Conservation (phyloP, 1,140 invertebrate genomes). For the Vollenhovia emeryi region DNA sequence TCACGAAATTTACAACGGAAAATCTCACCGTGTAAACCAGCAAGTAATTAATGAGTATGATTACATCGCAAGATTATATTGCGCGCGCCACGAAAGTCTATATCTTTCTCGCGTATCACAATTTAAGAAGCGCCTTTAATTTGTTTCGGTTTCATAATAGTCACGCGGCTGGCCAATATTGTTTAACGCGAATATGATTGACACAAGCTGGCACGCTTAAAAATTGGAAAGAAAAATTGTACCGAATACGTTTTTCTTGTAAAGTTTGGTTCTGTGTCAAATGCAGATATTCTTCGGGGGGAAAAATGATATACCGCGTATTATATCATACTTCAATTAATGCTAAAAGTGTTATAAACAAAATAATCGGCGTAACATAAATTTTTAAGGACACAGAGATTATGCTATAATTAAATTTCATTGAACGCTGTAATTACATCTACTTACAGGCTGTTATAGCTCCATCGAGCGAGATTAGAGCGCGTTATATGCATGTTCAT, state of each 20-base stretch:
- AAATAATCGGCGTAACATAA: not conserved
- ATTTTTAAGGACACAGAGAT: not conserved
- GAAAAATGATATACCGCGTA: not conserved
- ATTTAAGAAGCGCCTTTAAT: slow-evolving; percentile 1
- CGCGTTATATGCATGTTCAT: slow-evolving; percentile 10
- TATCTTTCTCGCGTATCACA: not conserved
- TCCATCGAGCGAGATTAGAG: slow-evolving; percentile 34
- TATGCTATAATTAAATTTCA: slow-evolving; percentile 22
- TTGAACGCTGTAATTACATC: slow-evolving; percentile 25
- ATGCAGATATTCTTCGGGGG: not conserved
- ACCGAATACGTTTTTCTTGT: not conserved
- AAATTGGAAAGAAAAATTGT: not conserved
- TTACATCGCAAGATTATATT: not conserved
- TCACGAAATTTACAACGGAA: slow-evolving; percentile 41
- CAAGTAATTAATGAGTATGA: slow-evolving; percentile 22
- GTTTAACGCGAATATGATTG: not conserved
- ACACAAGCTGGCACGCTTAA: not conserved
- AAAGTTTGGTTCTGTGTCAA: not conserved
- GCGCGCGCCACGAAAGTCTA: not conserved
- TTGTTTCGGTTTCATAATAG: not conserved
- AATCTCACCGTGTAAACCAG: slow-evolving; percentile 54
- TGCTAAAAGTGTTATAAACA: not conserved
- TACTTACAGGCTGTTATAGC: slow-evolving; percentile 16
- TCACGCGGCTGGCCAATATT: not conserved
- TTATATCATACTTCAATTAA: not conserved